phyloP scores from a whole-genome alignment of 2,797 vertebrate species.

The Pampus argenteus region DNA sequence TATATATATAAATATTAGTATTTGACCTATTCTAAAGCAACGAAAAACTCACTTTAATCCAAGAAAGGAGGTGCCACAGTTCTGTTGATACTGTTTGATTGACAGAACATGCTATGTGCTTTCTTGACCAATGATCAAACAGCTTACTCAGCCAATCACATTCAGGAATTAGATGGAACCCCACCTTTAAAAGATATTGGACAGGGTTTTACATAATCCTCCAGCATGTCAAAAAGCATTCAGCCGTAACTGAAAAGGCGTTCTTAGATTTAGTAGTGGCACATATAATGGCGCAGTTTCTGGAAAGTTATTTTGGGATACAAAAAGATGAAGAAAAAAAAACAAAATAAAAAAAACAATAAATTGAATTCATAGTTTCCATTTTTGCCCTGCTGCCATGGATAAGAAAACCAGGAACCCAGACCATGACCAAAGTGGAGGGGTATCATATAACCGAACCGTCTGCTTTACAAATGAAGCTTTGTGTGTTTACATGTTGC shows the following conservation, averaged over 20 bases:
- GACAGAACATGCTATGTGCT: too few species aligned
- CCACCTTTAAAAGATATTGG: slow-evolving; percentile 14
- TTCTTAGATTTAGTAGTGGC: slow-evolving; percentile 5
- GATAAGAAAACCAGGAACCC: slow-evolving; percentile 79
- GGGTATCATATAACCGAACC: slow-evolving; percentile 78
- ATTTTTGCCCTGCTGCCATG: slow-evolving; percentile 69
- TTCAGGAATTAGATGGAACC: slow-evolving; percentile 1
- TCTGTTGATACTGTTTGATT: neutral
- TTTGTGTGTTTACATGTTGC: slow-evolving; percentile 88
- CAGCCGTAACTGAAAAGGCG: slow-evolving; percentile 10
- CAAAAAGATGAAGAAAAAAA: slow-evolving; percentile 63
- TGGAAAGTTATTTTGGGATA: slow-evolving; percentile 66
- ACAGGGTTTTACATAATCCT: slow-evolving; percentile 7
- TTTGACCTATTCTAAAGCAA: too few species aligned
- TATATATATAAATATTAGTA: too few species aligned
- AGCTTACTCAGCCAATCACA: slow-evolving; percentile 2
- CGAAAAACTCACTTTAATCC: neutral
- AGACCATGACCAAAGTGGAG: slow-evolving; percentile 80
- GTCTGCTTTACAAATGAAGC: slow-evolving; percentile 84
- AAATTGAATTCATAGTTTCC: slow-evolving; percentile 76
- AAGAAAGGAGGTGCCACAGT: neutral
- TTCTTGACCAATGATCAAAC: neutral
- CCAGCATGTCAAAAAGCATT: slow-evolving; percentile 10
- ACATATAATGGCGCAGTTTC: slow-evolving; percentile 36
- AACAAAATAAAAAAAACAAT: slow-evolving; percentile 71